Percentiles rank a stretch among this genome's conserved stretches.
Evolutionary conservation across 2,888 invertebrate genomes (phyloP).

Genomic region (Drosophila mettleri): DNA sequence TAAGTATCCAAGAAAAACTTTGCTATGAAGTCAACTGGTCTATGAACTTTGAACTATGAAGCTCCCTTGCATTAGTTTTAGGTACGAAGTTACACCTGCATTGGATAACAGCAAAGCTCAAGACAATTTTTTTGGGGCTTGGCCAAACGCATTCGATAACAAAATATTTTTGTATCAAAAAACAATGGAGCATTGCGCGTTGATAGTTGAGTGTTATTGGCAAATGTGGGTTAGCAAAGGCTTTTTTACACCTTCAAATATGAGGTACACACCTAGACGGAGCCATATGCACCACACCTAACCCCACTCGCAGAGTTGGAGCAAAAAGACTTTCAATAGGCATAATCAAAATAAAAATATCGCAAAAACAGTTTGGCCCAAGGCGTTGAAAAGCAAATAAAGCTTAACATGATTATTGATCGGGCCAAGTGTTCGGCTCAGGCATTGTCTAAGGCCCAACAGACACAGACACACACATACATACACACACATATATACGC

Average conservation of each 20-base stretch:
- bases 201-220: conserved; percentile 11
- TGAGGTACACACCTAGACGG: conserved; percentile 66
- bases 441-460: conserved; percentile 45
- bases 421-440: conserved; percentile 61
- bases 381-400: conserved; percentile 54
- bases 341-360: conserved; percentile 48
- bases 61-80: conserved; percentile 19
- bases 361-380: conserved; percentile 34
- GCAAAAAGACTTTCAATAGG: conserved; percentile 31
- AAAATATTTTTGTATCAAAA: conserved; percentile 11
- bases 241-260: conserved; percentile 68
- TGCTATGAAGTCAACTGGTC: not conserved
- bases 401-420: conserved; percentile 69
- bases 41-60: conserved; percentile 39
- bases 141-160: conserved; percentile 54
- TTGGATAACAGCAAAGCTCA: conserved; percentile 8
- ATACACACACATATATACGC: conserved; percentile 4
- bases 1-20: not conserved
- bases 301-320: conserved; percentile 42
- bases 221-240: conserved; percentile 72
- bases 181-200: conserved; percentile 30
- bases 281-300: conserved; percentile 50
- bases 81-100: conserved; percentile 49
- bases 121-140: conserved; percentile 35
- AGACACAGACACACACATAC: conserved; percentile 14